These are phyloP conservation scores for Bactericera cockerelli DNA, from an alignment of 1,140 invertebrate species.

Conservation along the genomic window DNA sequence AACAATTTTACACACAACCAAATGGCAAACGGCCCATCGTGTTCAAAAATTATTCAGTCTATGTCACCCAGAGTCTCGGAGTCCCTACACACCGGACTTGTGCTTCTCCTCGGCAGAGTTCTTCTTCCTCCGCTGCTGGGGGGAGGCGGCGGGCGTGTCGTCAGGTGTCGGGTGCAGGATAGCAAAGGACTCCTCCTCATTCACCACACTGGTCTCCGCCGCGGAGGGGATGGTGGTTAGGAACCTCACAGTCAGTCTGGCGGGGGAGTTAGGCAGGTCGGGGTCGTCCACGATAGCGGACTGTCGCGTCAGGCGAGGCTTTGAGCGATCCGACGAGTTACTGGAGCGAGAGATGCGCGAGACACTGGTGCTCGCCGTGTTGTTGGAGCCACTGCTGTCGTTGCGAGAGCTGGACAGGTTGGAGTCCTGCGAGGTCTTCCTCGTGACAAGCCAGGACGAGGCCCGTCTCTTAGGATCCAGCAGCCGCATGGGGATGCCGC, in stretches of 20 bases:
- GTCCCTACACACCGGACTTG: not conserved
- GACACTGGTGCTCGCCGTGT: conserved; percentile 69
- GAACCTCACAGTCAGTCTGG: conserved; percentile 45
- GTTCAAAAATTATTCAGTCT: too few species aligned
- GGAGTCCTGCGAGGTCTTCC: conserved; percentile 79
- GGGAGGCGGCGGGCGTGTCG: conserved; percentile 12
- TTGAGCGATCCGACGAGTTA: conserved; percentile 29
- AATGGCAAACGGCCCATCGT: too few species aligned
- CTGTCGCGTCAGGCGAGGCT: conserved; percentile 57
- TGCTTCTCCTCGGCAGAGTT: not conserved
- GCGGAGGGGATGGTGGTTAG: conserved; percentile 66
- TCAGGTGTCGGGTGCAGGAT: conserved; percentile 20
- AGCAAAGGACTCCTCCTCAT: conserved; percentile 42
- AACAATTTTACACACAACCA: too few species aligned
- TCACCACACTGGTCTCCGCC: conserved; percentile 55
- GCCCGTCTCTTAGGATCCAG: conserved; percentile 58
- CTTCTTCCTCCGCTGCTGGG: not conserved
- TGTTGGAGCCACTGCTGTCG: conserved; percentile 71
- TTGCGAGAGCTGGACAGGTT: conserved; percentile 69
- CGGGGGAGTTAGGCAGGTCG: conserved; percentile 22
- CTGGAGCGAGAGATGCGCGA: conserved; percentile 38
- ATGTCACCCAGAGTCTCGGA: too few species aligned
- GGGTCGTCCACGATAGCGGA: conserved; percentile 35
- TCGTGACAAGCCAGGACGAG: conserved; percentile 70
- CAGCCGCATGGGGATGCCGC: conserved; percentile 52